Evolutionary conservation across 2,888 invertebrate species (phyloP).

Genomic region (Eubasilissa splendida): DNA sequence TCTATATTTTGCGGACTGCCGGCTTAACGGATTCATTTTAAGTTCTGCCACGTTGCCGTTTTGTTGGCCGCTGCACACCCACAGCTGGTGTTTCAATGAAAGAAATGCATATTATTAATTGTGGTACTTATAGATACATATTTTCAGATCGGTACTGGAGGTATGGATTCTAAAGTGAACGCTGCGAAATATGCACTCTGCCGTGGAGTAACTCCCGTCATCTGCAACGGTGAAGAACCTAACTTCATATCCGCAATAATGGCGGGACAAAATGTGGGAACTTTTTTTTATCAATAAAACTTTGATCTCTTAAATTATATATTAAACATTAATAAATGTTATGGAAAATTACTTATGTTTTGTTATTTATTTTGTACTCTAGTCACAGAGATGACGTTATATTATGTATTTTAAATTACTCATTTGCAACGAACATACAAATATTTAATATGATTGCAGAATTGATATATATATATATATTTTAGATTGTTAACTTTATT

Average conservation of each 20-base stretch:
- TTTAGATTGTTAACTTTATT: too few species aligned
- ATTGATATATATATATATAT: too few species aligned
- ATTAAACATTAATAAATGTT: neutral
- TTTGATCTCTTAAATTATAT: neutral
- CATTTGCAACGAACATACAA: too few species aligned
- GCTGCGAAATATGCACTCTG: conserved; percentile 98
- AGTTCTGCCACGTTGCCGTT: too few species aligned
- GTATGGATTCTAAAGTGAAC: conserved; percentile 98
- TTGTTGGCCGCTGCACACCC: too few species aligned
- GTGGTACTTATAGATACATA: neutral
- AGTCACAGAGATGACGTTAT: neutral
- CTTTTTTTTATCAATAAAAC: conserved; percentile 17
- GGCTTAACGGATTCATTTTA: too few species aligned
- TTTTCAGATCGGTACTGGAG: conserved; percentile 80
- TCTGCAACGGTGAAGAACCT: conserved; percentile 86
- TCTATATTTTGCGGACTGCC: too few species aligned
- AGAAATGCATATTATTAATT: too few species aligned
- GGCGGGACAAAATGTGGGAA: conserved; percentile 10
- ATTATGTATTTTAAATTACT: neutral
- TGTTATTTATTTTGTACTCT: neutral
- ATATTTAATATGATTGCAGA: too few species aligned
- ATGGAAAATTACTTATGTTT: neutral
- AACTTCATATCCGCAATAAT: conserved; percentile 8
- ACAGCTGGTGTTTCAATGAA: too few species aligned
- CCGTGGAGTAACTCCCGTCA: conserved; percentile 95